Evolutionary conservation across 2,888 invertebrate species (phyloP).

Genomic region (Rhamnusium bicolor): DNA sequence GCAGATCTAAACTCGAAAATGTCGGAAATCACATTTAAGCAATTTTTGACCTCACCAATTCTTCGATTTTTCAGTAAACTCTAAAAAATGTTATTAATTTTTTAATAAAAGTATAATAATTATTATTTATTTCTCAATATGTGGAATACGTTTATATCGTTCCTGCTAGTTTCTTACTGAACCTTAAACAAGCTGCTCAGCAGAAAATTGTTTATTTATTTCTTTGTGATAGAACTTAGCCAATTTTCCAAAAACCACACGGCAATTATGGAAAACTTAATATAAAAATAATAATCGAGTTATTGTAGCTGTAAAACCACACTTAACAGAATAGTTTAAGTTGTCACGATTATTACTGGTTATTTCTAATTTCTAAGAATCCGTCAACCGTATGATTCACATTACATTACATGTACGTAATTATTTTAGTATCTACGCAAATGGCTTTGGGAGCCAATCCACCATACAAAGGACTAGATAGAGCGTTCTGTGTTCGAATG

Average conservation of each 20-base stretch:
- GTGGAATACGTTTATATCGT: no score
- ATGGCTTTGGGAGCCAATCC: slow-evolving; percentile 82
- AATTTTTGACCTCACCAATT: no score
- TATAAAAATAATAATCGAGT: slow-evolving; percentile 10
- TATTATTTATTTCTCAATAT: no score
- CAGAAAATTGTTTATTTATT: no score
- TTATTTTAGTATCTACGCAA: slow-evolving; percentile 82
- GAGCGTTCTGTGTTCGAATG: slow-evolving; percentile 97
- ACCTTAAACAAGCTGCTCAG: no score
- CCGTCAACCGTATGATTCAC: slow-evolving; percentile 32
- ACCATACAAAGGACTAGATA: slow-evolving; percentile 87
- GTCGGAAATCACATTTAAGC: no score
- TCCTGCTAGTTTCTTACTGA: no score
- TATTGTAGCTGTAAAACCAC: slow-evolving; percentile 9
- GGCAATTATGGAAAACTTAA: slow-evolving; percentile 16
- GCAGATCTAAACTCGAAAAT: no score
- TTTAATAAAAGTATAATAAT: no score
- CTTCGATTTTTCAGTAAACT: no score
- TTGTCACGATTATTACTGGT: slow-evolving; percentile 20
- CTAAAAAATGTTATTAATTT: no score
- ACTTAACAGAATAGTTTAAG: slow-evolving; percentile 12
- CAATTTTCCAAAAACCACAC: slow-evolving; percentile 1
- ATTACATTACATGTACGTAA: slow-evolving; percentile 19
- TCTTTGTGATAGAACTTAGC: neutral
- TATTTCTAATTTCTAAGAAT: slow-evolving; percentile 17